Evolutionary conservation across 2,113 vertebrate genomes (phyloP), one percentile per base, ranked within the genome.

Genomic region (Ciconia boyciana): DNA sequence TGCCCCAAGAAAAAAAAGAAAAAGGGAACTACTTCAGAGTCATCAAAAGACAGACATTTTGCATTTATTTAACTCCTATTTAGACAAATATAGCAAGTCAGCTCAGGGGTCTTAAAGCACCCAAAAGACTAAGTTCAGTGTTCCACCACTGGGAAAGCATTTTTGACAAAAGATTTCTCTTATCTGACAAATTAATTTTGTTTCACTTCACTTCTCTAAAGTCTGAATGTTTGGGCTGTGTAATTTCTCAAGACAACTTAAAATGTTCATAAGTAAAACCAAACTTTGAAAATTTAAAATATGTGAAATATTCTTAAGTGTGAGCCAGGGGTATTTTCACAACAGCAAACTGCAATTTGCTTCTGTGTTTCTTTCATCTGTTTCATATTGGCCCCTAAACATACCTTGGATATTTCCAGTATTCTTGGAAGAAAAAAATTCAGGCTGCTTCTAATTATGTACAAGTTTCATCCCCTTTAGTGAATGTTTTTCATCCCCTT

Each of bases 1-100:
- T 98, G 76, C 20, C 41, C 81, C 87, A 64, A 83, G 72, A 31
- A 58, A 88, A 97, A 51, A 95, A 19, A 49, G 28, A 32, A 41
- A 48, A 29, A 20, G 2, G 26, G 10, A 80, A 87, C 13, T 49
- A 84, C 22, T 72, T 97, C 55, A 97, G 76, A 87, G 19, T 62
- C 22, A 87, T 65, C 55, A 96, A 78, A 66, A 64, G 32, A 75
- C 41, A 89, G 49, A 62, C 6, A 74, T 83, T 88, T 86, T 71
- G 26, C 21, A 74, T 71, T 89, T 74, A 70, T 78, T 87, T 89
- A 90, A 84, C 2, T 61, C 21, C 65, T 87, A 70, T 90, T 91
- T 76, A 92, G 80, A 89, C 9, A 77, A 72, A 68, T 28, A 84
- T 1, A 94, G 64, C 34, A 49, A 94, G 58, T 71, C 66, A 75